A percentile compares a stretch with the other conserved stretches of the same genome.
These are phyloP conservation scores for Alviniconcha marisindica DNA, from an alignment of 1,140 invertebrate species.

Conservation along the genomic window DNA sequence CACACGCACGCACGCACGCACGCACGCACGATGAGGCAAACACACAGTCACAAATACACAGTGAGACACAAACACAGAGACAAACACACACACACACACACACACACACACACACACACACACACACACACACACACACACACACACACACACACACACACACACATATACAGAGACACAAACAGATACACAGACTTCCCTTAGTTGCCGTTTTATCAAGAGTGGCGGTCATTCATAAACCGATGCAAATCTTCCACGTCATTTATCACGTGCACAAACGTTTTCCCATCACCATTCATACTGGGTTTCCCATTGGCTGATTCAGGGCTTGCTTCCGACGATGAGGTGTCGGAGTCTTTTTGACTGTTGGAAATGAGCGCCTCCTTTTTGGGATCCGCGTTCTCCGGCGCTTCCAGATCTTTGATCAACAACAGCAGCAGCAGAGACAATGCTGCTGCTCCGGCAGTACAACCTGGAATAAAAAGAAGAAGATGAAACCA, in stretches of 20 bases:
- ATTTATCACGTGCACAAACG: background rate
- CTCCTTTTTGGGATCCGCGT: background rate
- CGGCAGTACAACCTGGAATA: background rate
- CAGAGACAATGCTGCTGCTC: background rate
- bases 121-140: constrained; percentile 5
- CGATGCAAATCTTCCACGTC: background rate
- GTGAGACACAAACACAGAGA: too few species aligned
- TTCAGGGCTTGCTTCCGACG: background rate
- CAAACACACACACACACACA: background rate
- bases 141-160: background rate
- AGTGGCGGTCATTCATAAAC: background rate
- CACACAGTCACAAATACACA: too few species aligned
- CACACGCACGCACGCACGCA: background rate
- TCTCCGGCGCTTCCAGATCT: background rate
- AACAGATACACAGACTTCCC: background rate
- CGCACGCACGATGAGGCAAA: background rate
- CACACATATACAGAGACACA: background rate
- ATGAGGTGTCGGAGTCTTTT: background rate
- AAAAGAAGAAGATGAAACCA: background rate
- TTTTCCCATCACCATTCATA: background rate
- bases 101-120: background rate
- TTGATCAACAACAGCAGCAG: constrained; percentile 11
- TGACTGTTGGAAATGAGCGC: background rate
- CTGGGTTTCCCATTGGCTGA: background rate
- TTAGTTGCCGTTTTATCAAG: background rate